These are phyloP conservation scores for Actenoides lindsayi DNA, from an alignment of 2,113 vertebrate species.

Conservation along the genomic window DNA sequence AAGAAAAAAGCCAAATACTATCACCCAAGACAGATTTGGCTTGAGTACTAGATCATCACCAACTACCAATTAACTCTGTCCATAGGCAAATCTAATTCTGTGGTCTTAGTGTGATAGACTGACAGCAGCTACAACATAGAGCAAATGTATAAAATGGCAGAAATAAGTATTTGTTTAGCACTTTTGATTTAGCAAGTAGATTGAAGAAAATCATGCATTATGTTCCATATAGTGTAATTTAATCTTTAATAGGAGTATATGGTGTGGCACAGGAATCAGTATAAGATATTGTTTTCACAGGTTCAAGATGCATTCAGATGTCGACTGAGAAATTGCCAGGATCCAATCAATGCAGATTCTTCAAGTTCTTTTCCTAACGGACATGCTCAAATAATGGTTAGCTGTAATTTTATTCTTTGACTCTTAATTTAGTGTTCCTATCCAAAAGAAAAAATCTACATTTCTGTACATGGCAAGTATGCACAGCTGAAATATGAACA, in stretches of 20 bases:
- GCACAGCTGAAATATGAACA: not conserved
- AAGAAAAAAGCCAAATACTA: not conserved
- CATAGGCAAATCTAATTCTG: not conserved
- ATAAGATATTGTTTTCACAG: constrained; percentile 69
- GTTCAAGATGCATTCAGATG: constrained; percentile 99
- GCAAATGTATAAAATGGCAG: not conserved
- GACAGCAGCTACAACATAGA: not conserved
- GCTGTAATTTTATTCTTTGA: constrained; percentile 52
- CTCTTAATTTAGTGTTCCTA: not conserved
- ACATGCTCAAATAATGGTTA: constrained; percentile 99
- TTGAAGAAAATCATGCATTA: not conserved
- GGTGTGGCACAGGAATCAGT: constrained; percentile 12
- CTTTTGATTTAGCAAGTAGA: not conserved
- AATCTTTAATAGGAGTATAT: not conserved
- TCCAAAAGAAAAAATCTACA: not conserved
- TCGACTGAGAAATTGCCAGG: constrained; percentile 96
- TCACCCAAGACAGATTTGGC: not conserved
- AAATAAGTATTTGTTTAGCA: not conserved
- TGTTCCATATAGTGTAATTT: not conserved
- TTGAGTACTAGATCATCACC: not conserved
- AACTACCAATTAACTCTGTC: not conserved
- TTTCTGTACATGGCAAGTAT: not conserved
- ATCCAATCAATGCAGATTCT: constrained; percentile 94
- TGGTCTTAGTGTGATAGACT: not conserved
- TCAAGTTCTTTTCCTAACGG: constrained; percentile 98